phyloP scores from a whole-genome alignment of 2,888 invertebrate genomes.

The Linhomoeus sp. region DNA sequence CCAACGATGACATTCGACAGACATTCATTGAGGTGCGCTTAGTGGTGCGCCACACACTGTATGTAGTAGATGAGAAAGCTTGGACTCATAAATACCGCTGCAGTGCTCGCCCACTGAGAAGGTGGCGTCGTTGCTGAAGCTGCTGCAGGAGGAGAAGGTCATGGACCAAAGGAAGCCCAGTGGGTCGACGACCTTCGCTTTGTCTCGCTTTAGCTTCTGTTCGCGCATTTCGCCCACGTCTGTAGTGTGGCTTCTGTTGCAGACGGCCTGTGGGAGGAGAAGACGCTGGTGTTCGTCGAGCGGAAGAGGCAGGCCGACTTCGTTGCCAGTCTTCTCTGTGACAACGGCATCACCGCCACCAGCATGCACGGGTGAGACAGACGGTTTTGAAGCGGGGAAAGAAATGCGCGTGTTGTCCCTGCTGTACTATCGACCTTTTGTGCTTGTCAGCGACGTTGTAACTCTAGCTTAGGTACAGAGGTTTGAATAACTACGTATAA shows the following conservation, averaged over 20 bases:
- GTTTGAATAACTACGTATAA: not conserved
- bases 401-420: not conserved
- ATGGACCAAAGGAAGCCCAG: conserved; percentile 5
- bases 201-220: no score
- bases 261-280: conserved; percentile 10
- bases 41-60: not conserved
- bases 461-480: not conserved
- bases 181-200: no score
- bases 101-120: conserved; percentile 42
- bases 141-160: conserved; percentile 35
- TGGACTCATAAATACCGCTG: conserved; percentile 20
- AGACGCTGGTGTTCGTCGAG: conserved; percentile 61
- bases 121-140: conserved; percentile 47
- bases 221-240: no score
- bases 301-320: conserved; percentile 75
- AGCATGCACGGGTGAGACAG: conserved; percentile 56
- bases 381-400: no score
- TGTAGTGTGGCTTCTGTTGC: not conserved
- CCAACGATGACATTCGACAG: conserved; percentile 73
- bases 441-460: not conserved
- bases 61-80: no score
- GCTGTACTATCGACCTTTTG: not conserved
- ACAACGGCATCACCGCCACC: conserved; percentile 45
- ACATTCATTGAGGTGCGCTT: conserved; percentile 21
- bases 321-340: conserved; percentile 57